Percentiles rank a stretch among this genome's conserved stretches.
phyloP scores from a whole-genome alignment of 1,140 invertebrate genomes.

The Yoshiicerus persimilis region DNA sequence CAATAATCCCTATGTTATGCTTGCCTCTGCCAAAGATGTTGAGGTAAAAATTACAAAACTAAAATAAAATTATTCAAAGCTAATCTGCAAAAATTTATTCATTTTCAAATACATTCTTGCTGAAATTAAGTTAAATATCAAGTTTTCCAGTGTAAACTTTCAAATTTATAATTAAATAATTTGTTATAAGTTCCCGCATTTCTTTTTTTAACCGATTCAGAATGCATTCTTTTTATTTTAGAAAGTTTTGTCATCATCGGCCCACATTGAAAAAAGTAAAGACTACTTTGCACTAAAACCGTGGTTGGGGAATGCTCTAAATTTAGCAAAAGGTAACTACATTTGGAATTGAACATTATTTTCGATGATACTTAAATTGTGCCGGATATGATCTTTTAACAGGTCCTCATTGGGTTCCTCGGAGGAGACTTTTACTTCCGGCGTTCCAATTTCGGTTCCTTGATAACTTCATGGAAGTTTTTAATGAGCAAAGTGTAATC shows the following conservation, averaged over 20 bases:
- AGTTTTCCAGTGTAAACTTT: no score
- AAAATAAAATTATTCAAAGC: no score
- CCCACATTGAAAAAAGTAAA: not conserved
- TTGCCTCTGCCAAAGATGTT: not conserved
- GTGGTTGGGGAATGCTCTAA: not conserved
- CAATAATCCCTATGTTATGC: not conserved
- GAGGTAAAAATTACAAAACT: not conserved
- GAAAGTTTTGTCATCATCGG: not conserved
- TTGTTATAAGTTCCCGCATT: no score
- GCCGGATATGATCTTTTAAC: not conserved
- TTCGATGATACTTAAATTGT: no score
- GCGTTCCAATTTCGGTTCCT: conserved; percentile 71
- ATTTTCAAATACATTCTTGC: no score
- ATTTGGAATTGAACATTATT: not conserved
- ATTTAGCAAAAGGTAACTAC: not conserved
- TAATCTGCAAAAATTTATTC: no score
- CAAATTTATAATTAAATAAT: no score
- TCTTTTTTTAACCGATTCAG: no score
- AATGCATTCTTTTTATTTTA: not conserved
- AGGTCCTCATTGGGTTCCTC: conserved; percentile 58
- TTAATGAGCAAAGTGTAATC: conserved; percentile 62
- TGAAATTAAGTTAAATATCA: no score
- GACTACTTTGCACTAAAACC: not conserved
- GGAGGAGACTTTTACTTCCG: conserved; percentile 67
- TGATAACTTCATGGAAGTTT: conserved; percentile 63